phyloP scores from a whole-genome alignment of 1,140 invertebrate species.

The Drosophila obscura region DNA sequence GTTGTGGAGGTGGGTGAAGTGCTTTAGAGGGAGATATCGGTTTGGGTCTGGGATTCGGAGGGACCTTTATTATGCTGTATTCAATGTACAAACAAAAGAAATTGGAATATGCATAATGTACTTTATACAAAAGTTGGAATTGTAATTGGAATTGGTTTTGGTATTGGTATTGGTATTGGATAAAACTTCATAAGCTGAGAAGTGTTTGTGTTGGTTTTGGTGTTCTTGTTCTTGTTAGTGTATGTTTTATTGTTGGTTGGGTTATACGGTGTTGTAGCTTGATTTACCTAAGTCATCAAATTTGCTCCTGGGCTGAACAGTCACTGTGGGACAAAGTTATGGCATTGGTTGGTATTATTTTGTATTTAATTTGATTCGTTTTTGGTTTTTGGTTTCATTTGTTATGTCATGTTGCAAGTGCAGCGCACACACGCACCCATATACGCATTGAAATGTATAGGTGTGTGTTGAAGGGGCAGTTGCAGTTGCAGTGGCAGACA shows the following conservation, averaged over 20 bases:
- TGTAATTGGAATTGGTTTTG: conserved; percentile 25
- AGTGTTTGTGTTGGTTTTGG: conserved; percentile 41
- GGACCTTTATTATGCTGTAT: conserved; percentile 43
- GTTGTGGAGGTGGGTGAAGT: conserved; percentile 28
- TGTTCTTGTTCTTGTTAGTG: conserved; percentile 35
- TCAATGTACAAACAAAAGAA: conserved; percentile 51
- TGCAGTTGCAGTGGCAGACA: conserved; percentile 30
- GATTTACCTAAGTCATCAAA: conserved; percentile 90
- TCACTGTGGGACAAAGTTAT: conserved; percentile 86
- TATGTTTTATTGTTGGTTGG: conserved; percentile 32
- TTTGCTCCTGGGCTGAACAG: conserved; percentile 89
- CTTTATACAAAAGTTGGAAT: conserved; percentile 65
- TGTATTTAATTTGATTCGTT: conserved; percentile 59
- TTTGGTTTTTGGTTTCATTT: conserved; percentile 55
- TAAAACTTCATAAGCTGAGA: conserved; percentile 63
- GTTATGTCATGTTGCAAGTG: conserved; percentile 37
- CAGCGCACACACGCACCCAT: conserved; percentile 23
- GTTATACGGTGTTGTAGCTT: conserved; percentile 53
- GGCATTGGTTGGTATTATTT: conserved; percentile 79
- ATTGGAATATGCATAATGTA: conserved; percentile 55
- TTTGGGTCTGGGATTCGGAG: conserved; percentile 19
- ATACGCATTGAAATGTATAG: conserved; percentile 3
- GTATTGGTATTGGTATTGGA: conserved; percentile 18
- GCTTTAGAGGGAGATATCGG: conserved; percentile 22
- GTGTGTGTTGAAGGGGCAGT: conserved; percentile 8